Conservation (phyloP, 2,888 invertebrate species). For the Ceramica pisi region DNA sequence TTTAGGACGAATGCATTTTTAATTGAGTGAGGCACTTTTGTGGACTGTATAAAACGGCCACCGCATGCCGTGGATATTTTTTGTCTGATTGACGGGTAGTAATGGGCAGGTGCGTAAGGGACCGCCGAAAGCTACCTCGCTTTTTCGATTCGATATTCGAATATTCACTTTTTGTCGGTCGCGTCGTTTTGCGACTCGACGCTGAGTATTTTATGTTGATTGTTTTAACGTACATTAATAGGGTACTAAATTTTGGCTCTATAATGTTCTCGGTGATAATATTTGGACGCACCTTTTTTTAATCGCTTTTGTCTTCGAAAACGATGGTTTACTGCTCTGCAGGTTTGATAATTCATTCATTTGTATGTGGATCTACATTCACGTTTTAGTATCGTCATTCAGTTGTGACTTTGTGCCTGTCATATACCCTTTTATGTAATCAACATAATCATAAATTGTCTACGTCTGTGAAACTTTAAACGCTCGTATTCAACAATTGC, state of each 20-base stretch:
- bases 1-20: conserved; percentile 91
- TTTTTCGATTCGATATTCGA: conserved; percentile 82
- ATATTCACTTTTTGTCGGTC: conserved; percentile 83
- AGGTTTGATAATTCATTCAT: conserved; percentile 42
- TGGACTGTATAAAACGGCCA: conserved; percentile 90
- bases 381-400: conserved; percentile 27
- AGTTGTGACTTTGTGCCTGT: conserved; percentile 29
- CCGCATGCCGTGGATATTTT: conserved; percentile 88
- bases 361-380: conserved; percentile 41
- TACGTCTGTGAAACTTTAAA: conserved; percentile 39
- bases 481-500: conserved; percentile 44
- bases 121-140: conserved; percentile 87
- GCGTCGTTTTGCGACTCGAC: conserved; percentile 80
- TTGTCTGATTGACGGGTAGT: conserved; percentile 90
- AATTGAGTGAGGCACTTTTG: conserved; percentile 91
- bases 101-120: conserved; percentile 90
- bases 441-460: conserved; percentile 42
- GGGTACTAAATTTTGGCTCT: conserved; percentile 73
- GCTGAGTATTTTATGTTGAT: conserved; percentile 77
- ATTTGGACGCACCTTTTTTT: conserved; percentile 30
- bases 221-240: conserved; percentile 74
- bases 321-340: conserved; percentile 9
- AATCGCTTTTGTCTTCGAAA: conserved; percentile 20
- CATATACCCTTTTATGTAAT: conserved; percentile 42
- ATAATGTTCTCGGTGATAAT: conserved; percentile 49